A percentile compares a stretch with the other conserved stretches of the same genome.
Evolutionary conservation across 2,888 invertebrate genomes (phyloP).

Genomic region (Rhagonycha lutea): DNA sequence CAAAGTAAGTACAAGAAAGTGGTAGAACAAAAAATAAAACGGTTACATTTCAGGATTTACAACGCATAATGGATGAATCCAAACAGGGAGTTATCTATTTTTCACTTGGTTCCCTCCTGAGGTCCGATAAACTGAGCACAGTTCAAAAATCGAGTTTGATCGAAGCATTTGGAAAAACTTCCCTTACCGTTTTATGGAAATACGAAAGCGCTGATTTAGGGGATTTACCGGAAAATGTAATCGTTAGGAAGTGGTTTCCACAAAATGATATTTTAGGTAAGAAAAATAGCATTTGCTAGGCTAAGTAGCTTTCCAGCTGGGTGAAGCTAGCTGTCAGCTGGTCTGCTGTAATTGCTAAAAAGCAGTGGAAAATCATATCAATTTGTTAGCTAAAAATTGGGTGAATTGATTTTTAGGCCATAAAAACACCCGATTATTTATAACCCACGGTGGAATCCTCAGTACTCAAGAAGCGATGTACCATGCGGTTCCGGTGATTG

Average conservation of each 20-base stretch:
- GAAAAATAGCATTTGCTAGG: background rate
- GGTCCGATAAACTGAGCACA: conserved; percentile 42
- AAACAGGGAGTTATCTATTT: conserved; percentile 51
- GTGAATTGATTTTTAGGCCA: conserved; percentile 31
- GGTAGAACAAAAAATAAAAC: background rate
- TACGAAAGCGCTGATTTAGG: conserved; percentile 43
- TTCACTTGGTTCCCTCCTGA: conserved; percentile 49
- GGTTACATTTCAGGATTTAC: conserved; percentile 39
- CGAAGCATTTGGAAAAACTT: conserved; percentile 46
- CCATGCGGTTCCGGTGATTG: conserved; percentile 37
- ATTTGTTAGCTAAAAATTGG: no score
- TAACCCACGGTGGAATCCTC: conserved; percentile 37
- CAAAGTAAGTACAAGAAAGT: conserved; percentile 32
- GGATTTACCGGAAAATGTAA: conserved; percentile 47
- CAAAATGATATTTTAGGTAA: conserved; percentile 51
- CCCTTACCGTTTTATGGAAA: conserved; percentile 53
- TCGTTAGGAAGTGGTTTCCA: conserved; percentile 47
- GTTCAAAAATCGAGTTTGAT: conserved; percentile 40
- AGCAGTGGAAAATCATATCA: no score
- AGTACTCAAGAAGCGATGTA: conserved; percentile 38
- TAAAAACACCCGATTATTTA: conserved; percentile 38
- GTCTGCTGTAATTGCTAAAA: no score
- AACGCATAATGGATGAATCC: conserved; percentile 45
- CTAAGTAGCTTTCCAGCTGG: background rate
- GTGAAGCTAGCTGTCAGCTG: no score